Base-by-base conservation (phyloP, 2,888 invertebrate genomes). In the Trachelus stipa region DNA sequence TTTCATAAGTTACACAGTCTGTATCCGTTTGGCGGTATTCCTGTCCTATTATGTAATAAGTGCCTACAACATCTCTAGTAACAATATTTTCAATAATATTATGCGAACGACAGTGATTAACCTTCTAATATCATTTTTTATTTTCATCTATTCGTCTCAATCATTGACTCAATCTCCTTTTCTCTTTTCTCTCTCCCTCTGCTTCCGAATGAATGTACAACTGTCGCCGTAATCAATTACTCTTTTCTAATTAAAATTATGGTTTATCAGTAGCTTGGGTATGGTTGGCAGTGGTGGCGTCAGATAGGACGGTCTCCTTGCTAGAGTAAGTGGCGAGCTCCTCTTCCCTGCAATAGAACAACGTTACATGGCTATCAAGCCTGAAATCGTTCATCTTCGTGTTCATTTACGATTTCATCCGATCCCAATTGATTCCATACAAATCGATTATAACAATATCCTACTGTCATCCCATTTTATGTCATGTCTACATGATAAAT, bases 271-370 rank as follows among this genome's bases (percentile, higher is more conserved):
- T 88, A 87, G 85, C 86, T 87, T 88, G 87, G 87, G 84, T 88
- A 88, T 89, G 87, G 88, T 88, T 90, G 90, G 87, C 89, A 90
- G 89, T 90, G 85, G 88, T 89, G 88, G 86, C 89, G 86, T 91
- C 90, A 83, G 90, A 90, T 88, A 91, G 89, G 84, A 90, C 88
- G 85, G 90, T 90, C 89, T 90, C 90, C 88, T 87, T 91, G 91
- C 90, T 91, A 91, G 90, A 90, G 85, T 91, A 89, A 89, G 90
- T 89, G 85, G 90, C 87, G 89, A 90, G 89, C 87, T 90, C 91
- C 87, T 91, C 90, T 87, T 90, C 90, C 91, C 91, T 91, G 91
- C 82, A 91, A 91, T 88, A 89, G 81, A 91, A 91, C 82, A 91
- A 90, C 83, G 87, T 89, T 89, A 88, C 89, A 87, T 86, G 87